These are phyloP conservation scores for Sesamia inferens DNA, from an alignment of 2,888 invertebrate genomes.

Conservation along the genomic window DNA sequence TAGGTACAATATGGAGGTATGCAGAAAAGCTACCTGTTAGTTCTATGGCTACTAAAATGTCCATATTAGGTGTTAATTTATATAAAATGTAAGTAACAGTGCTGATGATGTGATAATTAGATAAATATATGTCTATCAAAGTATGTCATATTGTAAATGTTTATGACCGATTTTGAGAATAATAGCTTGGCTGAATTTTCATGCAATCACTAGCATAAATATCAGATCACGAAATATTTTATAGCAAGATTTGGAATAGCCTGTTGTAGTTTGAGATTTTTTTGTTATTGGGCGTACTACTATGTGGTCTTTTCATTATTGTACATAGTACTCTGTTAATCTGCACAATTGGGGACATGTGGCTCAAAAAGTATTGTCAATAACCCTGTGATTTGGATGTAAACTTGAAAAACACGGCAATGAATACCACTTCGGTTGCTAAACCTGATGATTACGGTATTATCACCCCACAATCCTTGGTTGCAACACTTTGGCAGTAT, in stretches of 20 bases:
- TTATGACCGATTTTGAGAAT: not conserved
- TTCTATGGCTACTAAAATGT: too few relatives aligned
- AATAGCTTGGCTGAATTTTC: not conserved
- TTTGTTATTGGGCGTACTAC: not conserved
- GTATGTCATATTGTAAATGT: not conserved
- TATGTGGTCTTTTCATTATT: too few relatives aligned
- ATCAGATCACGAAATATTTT: not conserved
- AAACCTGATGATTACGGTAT: constrained; percentile 30
- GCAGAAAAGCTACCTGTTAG: too few relatives aligned
- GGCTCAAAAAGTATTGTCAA: constrained; percentile 17
- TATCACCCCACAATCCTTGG: constrained; percentile 56
- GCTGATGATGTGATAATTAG: too few relatives aligned
- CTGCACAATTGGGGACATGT: not conserved
- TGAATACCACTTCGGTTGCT: constrained; percentile 29
- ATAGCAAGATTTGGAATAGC: not conserved
- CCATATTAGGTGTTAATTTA: too few relatives aligned
- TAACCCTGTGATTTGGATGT: constrained; percentile 30
- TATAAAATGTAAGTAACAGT: too few relatives aligned
- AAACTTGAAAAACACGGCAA: constrained; percentile 43
- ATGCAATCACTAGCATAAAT: not conserved
- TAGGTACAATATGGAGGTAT: too few relatives aligned
- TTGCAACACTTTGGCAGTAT: constrained; percentile 24
- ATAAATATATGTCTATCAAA: not conserved
- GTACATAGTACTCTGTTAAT: not conserved
- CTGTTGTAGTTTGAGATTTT: not conserved